Evolutionary conservation across 1,140 invertebrate genomes (phyloP), one percentile per base, ranked within the genome.

Genomic region (Caenorhabditis remanei): DNA sequence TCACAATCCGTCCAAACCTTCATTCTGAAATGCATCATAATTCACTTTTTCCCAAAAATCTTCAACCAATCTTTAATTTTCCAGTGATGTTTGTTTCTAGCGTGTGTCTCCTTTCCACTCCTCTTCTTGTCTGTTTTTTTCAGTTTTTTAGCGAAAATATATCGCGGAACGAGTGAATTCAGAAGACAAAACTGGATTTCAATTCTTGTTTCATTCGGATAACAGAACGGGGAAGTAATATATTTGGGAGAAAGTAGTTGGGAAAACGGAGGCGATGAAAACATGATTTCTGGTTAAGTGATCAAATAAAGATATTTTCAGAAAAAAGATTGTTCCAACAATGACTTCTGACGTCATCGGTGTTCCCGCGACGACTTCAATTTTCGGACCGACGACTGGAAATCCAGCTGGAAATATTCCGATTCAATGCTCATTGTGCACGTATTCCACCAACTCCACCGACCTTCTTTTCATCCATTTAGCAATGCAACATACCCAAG

Each of bases 401-500:
- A 71, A 48, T 46, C 21, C 71, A 79, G n/a, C 65, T 71, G 14
- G 40, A 16, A 79, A 24, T n/a, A 50, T 50, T 79, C 46, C 71
- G 11, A 79, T 79, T 50, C 71, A 50, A 32, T 79, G 71, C 46
- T 79, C 71, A 13, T 24, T 79, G 71, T 79, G 71, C 46, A 1
- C 71, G 14, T 79, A 53, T 21, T 79, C 71, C 71, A 79, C 71
- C 46, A 41, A 79, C n/a, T 79, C 71, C 46, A 79, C 71, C 8
- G 71, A 79, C 9, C n/a, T 79, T 0, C 71, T 79, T 3, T 79
- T 79, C 46, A 79, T 79, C 24, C 71, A 79, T 50, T 24, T 79
- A 4, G 71, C 71, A 24, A 79, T 79, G 71, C 71, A 79, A n/a
- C 71, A 79, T 14, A 50, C 46, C 14, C 43, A 50, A 7, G 71